Conservation (phyloP, 2,113 vertebrate species). For the Antidorcas marsupialis region DNA sequence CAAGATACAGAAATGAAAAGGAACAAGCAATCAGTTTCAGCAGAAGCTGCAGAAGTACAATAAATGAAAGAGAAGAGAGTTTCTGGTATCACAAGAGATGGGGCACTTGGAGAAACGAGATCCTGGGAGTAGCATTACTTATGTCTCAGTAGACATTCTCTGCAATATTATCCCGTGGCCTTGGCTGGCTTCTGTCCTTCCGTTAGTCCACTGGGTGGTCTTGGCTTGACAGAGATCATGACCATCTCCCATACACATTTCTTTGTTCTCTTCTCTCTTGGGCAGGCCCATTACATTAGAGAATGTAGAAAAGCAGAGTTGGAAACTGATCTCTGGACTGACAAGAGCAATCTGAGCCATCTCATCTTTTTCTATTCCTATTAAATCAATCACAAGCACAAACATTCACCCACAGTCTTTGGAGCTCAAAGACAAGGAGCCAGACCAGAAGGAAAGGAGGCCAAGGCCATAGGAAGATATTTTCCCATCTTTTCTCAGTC, state of each 20-base stretch:
- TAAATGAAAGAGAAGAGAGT: neutral
- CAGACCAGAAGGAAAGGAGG: neutral
- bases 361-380: neutral
- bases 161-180: neutral
- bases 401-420: neutral
- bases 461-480: neutral
- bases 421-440: neutral
- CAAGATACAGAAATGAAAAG: conserved; percentile 11
- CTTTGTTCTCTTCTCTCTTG: neutral
- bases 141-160: neutral
- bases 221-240: neutral
- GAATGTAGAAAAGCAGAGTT: neutral
- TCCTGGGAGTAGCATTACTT: neutral
- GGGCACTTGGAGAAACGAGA: neutral
- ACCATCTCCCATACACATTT: neutral
- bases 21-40: conserved; percentile 14
- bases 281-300: neutral
- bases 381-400: neutral
- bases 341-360: neutral
- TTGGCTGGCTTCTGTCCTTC: neutral
- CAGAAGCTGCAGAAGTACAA: neutral
- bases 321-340: neutral
- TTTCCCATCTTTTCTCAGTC: neutral
- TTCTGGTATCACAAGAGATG: neutral
- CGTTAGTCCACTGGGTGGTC: neutral